phyloP scores from a whole-genome alignment of 2,797 vertebrate species.

The Cichlasoma orientale region DNA sequence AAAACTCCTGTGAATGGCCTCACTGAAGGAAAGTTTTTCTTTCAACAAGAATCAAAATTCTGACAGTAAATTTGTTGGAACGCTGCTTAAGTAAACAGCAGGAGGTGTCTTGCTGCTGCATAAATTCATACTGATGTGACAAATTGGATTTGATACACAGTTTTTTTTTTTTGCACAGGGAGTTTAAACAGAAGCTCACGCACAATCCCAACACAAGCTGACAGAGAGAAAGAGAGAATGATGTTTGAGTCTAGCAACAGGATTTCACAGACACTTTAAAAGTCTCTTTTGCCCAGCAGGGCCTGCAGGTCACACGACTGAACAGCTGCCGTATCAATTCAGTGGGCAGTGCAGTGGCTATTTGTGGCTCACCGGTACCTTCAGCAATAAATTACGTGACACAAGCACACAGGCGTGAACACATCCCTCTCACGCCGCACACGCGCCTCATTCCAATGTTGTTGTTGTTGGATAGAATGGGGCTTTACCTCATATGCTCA shows the following conservation, averaged over 20 bases:
- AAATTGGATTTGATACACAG: slow-evolving; percentile 54
- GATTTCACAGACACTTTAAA: slow-evolving; percentile 40
- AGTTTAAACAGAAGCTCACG: slow-evolving; percentile 29
- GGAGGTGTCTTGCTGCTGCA: slow-evolving; percentile 40
- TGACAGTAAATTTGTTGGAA: slow-evolving; percentile 46
- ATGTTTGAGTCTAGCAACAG: slow-evolving; percentile 41
- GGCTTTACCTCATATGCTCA: slow-evolving; percentile 23
- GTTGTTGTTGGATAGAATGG: slow-evolving; percentile 23
- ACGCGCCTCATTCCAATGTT: slow-evolving; percentile 13
- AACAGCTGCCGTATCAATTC: slow-evolving; percentile 69
- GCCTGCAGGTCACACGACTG: slow-evolving; percentile 52
- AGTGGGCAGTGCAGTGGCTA: slow-evolving; percentile 44
- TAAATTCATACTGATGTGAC: slow-evolving; percentile 51
- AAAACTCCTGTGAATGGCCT: neutral
- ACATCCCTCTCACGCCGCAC: neutral
- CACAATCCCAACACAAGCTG: slow-evolving; percentile 21
- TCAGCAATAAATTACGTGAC: slow-evolving; percentile 55
- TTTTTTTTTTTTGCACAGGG: slow-evolving; percentile 32
- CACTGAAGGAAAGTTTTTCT: slow-evolving; percentile 5
- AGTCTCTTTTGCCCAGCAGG: slow-evolving; percentile 37
- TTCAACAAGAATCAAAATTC: slow-evolving; percentile 34
- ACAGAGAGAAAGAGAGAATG: slow-evolving; percentile 36
- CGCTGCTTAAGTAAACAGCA: slow-evolving; percentile 42
- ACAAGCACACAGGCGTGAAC: slow-evolving; percentile 12
- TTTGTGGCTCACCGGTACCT: slow-evolving; percentile 59